A percentile compares a stretch with the other conserved stretches of the same genome.
Conservation (phyloP, 2,888 invertebrate genomes). For the Macrostomum cliftonense region DNA sequence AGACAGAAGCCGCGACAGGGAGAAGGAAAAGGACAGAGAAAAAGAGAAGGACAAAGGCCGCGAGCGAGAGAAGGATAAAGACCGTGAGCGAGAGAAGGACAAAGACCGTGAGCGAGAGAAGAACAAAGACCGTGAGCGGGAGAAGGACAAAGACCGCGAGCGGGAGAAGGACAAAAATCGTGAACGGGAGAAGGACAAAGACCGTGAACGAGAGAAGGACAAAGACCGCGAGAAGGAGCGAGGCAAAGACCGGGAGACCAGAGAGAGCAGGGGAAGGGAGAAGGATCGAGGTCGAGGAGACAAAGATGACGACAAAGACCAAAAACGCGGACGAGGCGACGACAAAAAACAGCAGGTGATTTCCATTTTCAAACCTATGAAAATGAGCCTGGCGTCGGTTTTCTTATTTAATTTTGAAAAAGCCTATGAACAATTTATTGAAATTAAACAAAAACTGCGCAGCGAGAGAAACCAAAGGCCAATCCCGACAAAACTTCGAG, state of each 20-base stretch:
- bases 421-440: too few relatives aligned
- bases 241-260: slow-evolving; percentile 7
- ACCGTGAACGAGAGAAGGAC: slow-evolving; percentile 3
- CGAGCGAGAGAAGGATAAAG: slow-evolving; percentile 12
- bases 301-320: slow-evolving; percentile 9
- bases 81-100: slow-evolving; percentile 11
- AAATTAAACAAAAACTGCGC: slow-evolving; percentile 6
- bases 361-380: too few relatives aligned
- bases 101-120: slow-evolving; percentile 12
- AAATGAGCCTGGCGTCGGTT: too few relatives aligned
- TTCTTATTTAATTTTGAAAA: too few relatives aligned
- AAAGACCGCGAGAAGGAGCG: slow-evolving; percentile 12
- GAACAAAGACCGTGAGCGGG: too few relatives aligned
- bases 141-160: slow-evolving; percentile 14
- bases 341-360: slow-evolving; percentile 14
- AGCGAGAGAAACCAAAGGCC: too few relatives aligned
- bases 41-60: slow-evolving; percentile 9
- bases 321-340: slow-evolving; percentile 12
- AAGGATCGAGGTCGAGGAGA: neutral
- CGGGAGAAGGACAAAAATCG: slow-evolving; percentile 1
- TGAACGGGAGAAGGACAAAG: slow-evolving; percentile 9
- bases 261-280: slow-evolving; percentile 11
- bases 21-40: slow-evolving; percentile 7
- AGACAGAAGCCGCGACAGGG: slow-evolving; percentile 4
- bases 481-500: too few relatives aligned